Base-by-base conservation (phyloP, 2,113 vertebrate genomes). In the Peromyscus californicus region DNA sequence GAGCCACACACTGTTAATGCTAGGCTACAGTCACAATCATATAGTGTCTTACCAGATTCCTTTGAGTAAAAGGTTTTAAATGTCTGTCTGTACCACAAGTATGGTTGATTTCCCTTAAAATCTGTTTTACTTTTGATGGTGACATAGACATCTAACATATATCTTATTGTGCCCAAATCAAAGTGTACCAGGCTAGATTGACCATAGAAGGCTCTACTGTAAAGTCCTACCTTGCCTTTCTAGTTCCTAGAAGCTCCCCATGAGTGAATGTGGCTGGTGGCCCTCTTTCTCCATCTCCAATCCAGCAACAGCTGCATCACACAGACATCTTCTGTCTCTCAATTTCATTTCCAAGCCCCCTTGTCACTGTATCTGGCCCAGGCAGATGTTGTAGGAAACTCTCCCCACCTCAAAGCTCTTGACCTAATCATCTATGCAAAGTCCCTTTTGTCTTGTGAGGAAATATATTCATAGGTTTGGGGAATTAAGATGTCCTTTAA, bases 51-150 rank as follows among this genome's bases (percentile, higher is more conserved):
- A 92, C 9, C 48, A 69, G 45, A 90, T 86, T 95, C 93, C 51
- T 97, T 95, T 92, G 22, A 93, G 13, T 88, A 63, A 86, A 69
- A 83, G 11, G 39, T 75, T 91, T 94, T 69, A 69, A 83, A 79
- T 97, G 19, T 90, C 63, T 96, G 17, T 22, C 63, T 96, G 17
- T 22, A 70, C 89, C 24, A 88, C 78, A 93, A 78, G 4, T 67
- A 69, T 67, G 39, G 13, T 70, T 91, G 33, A 48, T 93, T 91
- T 84, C 82, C 82, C 67, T 90, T 86, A 88, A 33, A 93, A 29
- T 89, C 16, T 57, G 3, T 67, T 69, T 74, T 88, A 24, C 33
- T 93, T 87, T 93, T 26, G 8, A 67, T 59, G n/a, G 10, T 87
- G 22, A 45, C 21, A 48, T 93, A 51, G 54, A 91, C 69, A 4